These are phyloP conservation scores for Nansenia antarctica DNA, from an alignment of 2,113 vertebrate genomes.

Conservation along the genomic window DNA sequence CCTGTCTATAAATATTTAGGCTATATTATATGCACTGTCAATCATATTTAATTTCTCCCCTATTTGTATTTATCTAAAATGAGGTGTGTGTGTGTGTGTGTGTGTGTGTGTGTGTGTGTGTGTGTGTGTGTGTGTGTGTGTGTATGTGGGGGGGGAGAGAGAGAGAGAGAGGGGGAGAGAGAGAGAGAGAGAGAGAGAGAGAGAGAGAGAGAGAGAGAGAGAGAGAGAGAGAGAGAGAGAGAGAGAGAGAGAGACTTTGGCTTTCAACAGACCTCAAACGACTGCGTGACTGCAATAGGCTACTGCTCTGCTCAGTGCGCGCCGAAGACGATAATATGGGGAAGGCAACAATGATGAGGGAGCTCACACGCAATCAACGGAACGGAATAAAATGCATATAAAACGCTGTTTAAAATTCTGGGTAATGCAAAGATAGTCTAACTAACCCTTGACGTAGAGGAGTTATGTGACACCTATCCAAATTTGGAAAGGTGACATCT, in stretches of 20 bases:
- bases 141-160: neutral
- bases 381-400: neutral
- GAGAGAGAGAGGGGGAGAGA: neutral
- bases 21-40: too few relatives aligned
- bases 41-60: neutral
- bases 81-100: neutral
- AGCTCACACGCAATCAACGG: neutral
- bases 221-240: neutral
- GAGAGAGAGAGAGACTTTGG: neutral
- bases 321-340: neutral
- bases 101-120: neutral
- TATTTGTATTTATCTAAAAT: neutral
- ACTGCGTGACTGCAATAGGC: neutral
- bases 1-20: too few relatives aligned
- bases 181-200: neutral
- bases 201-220: neutral
- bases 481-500: neutral
- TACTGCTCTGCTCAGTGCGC: neutral
- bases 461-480: neutral
- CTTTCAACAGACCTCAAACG: neutral
- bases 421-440: neutral
- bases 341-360: neutral
- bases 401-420: neutral
- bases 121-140: neutral
- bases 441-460: neutral